Conservation (phyloP, 64 coral and sea anemone species). For the Stichodactyla mertensii region DNA sequence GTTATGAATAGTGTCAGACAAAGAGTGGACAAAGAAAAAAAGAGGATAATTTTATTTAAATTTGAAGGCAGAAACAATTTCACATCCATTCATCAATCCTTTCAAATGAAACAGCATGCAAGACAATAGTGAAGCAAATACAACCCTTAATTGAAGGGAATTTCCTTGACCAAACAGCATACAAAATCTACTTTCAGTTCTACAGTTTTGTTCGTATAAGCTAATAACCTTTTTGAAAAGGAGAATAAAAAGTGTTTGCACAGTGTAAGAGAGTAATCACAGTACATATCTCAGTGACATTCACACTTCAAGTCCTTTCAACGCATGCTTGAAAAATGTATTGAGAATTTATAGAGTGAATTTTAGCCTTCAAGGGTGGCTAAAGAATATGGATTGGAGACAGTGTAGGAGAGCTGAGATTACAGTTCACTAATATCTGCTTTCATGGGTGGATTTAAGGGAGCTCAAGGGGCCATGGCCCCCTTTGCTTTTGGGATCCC, state of each 20-base stretch:
- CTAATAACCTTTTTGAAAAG: slow-evolving; percentile 2
- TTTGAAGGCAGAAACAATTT: neutral
- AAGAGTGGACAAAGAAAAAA: neutral
- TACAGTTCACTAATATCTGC: too few species aligned
- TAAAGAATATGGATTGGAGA: too few species aligned
- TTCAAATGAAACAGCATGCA: neutral
- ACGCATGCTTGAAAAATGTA: neutral
- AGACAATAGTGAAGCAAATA: neutral
- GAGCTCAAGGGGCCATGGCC: too few species aligned
- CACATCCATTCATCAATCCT: neutral
- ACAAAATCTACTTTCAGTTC: neutral
- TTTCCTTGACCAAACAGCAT: too few species aligned
- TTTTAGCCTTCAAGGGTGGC: too few species aligned
- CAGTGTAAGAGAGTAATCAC: neutral
- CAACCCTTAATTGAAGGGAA: too few species aligned
- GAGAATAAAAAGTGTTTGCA: neutral
- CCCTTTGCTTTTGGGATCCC: too few species aligned
- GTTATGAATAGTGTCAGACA: neutral
- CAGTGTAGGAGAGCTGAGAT: too few species aligned
- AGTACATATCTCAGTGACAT: neutral
- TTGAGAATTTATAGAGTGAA: too few species aligned
- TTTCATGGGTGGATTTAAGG: too few species aligned
- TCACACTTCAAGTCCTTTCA: neutral
- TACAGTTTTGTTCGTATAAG: neutral
- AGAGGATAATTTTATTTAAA: neutral